Percentiles rank a stretch among this genome's conserved stretches.
Conservation (phyloP, 2,113 vertebrate species). For the Ictidomys tridecemlineatus region DNA sequence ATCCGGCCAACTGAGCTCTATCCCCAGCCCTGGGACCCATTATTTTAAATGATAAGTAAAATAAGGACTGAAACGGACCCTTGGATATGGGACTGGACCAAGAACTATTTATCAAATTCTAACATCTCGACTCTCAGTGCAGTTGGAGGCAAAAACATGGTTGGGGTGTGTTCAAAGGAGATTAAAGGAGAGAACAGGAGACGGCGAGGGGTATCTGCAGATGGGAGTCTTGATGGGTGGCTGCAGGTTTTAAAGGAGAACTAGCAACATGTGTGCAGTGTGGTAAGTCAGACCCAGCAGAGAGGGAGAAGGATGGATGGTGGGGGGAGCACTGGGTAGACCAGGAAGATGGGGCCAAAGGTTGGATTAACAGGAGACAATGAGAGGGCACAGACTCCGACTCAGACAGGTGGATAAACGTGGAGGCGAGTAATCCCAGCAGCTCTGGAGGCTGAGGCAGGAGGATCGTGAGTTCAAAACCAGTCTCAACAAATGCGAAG, state of each 20-base stretch:
- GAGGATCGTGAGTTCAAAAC: no score
- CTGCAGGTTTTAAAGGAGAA: background rate
- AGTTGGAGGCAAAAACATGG: background rate
- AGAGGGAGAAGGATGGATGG: no score
- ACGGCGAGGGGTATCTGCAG: background rate
- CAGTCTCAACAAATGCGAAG: no score
- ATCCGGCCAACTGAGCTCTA: no score
- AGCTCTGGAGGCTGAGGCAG: no score
- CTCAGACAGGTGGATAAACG: rapidly evolving
- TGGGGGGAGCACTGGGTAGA: background rate
- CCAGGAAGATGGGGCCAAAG: background rate
- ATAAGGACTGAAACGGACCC: background rate
- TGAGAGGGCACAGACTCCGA: background rate
- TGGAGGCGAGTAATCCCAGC: no score
- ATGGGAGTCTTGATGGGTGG: background rate
- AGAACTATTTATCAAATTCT: background rate
- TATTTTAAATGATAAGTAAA: background rate
- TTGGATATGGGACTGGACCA: background rate
- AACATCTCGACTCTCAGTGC: background rate
- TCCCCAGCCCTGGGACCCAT: background rate
- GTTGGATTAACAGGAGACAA: background rate
- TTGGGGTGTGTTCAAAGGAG: background rate
- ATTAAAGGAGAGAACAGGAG: background rate
- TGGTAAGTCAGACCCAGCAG: background rate
- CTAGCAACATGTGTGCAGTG: no score